These are phyloP conservation scores for Chloroceryle inda DNA, from an alignment of 2,797 vertebrate genomes.

Conservation along the genomic window DNA sequence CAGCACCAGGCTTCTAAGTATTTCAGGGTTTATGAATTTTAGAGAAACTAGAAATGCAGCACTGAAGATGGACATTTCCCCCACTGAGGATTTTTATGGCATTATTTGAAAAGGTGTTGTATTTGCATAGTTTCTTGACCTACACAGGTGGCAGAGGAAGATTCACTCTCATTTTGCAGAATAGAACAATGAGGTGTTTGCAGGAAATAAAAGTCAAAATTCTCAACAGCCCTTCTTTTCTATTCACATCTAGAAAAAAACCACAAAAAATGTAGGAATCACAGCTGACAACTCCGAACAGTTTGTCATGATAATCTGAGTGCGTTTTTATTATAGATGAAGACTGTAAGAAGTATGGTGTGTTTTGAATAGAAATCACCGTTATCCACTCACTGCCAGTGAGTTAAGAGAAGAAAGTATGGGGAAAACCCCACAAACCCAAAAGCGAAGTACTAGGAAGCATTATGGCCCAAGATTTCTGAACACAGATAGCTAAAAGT, in stretches of 20 bases:
- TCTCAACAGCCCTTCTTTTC: not conserved
- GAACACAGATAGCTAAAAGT: not conserved
- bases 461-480: not conserved
- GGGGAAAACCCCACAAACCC: fast-evolving
- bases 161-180: not conserved
- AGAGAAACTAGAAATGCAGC: not conserved
- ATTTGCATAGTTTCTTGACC: conserved; percentile 21
- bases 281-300: not conserved
- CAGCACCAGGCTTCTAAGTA: not conserved
- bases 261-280: not conserved
- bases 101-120: conserved; percentile 10
- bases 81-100: not conserved
- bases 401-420: not conserved
- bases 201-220: not conserved
- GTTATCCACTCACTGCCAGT: not conserved
- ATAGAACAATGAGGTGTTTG: not conserved
- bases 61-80: not conserved
- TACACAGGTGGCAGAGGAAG: not conserved
- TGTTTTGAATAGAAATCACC: not conserved
- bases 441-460: not conserved
- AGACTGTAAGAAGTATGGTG: not conserved
- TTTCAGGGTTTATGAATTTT: conserved; percentile 7
- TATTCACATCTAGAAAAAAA: not conserved
- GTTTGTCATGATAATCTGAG: not conserved
- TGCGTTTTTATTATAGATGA: not conserved